phyloP scores from a whole-genome alignment of 1,140 invertebrate genomes.

The Nasonia vitripennis region DNA sequence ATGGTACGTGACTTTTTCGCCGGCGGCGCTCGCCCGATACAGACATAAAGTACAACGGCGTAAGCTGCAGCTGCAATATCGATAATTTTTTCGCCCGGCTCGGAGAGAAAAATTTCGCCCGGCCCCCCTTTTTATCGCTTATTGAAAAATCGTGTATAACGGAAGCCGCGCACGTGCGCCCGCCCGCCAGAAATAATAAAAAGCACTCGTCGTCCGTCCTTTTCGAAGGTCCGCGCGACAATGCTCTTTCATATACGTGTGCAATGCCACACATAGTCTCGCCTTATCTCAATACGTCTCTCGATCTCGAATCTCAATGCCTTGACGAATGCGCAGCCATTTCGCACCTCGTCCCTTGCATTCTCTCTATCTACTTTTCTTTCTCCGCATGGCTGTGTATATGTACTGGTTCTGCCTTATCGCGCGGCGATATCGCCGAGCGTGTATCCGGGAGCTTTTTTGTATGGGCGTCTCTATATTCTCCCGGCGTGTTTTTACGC shows the following conservation, averaged over 20 bases:
- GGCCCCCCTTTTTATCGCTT: conserved; percentile 23
- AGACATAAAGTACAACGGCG: conserved; percentile 11
- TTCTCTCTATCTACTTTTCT: background rate
- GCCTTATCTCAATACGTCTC: conserved; percentile 52
- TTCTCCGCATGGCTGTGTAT: background rate
- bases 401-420: background rate
- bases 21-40: background rate
- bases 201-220: background rate
- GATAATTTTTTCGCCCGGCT: conserved; percentile 19
- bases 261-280: background rate
- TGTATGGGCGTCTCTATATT: background rate
- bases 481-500: background rate
- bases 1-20: conserved; percentile 11
- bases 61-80: conserved; percentile 17
- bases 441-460: background rate
- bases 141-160: conserved; percentile 48
- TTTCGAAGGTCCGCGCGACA: background rate
- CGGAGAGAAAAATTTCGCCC: conserved; percentile 15
- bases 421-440: conserved; percentile 26
- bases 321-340: conserved; percentile 51
- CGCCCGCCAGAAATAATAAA: background rate
- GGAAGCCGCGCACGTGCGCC: conserved; percentile 2
- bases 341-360: conserved; percentile 17
- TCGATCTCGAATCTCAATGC: conserved; percentile 43
- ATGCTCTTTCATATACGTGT: background rate